Evolutionary conservation across 2,797 vertebrate genomes (phyloP), one percentile per base, ranked within the genome.

Genomic region (Aplochiton taeniatus): DNA sequence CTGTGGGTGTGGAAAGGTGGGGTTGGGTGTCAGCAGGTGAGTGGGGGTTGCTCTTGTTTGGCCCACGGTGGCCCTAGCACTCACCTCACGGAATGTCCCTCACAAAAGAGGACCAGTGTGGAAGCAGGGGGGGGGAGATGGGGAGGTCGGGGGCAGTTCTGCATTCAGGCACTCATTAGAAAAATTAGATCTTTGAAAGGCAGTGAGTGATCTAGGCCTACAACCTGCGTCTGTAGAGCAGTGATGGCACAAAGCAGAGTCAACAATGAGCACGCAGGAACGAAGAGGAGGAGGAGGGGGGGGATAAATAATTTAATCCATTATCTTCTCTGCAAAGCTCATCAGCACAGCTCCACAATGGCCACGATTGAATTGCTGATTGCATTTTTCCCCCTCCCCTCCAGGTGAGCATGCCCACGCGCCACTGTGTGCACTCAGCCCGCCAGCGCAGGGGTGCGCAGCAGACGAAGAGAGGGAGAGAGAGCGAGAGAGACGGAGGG

Each of bases 111-210:
- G 75, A 78, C 80, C 74, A 79, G 72, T 66, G 89, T 63, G 59
- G 75, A 78, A 88, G 85, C 74, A 62, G 85, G 88, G 80, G 14
- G 42, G 41, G 17, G 18, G 76, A 71, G 74, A 70, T 12, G 11
- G 12, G 70, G 65, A 75, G 68, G 77, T 71, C 74, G 80, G 77
- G 75, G 77, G 81, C 87, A 84, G 87, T 84, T 90, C 90, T 86
- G 91, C 92, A 94, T 95, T 93, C 90, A 93, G 87, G 88, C 91
- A 88, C 95, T 95, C 95, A 96, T 95, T 95, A 94, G 92, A 96
- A 95, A 96, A 97, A 96, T 95, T 95, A 96, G 93, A 96, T 95
- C 94, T 93, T 88, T 94, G 95, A 95, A 95, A 95, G 93, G 91
- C 92, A 86, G 87, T 89, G 92, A 94, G 92, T 92, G 93, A 94